These are phyloP conservation scores for Gallinago paraguaiae DNA, from an alignment of 2,113 vertebrate species.

Conservation along the genomic window DNA sequence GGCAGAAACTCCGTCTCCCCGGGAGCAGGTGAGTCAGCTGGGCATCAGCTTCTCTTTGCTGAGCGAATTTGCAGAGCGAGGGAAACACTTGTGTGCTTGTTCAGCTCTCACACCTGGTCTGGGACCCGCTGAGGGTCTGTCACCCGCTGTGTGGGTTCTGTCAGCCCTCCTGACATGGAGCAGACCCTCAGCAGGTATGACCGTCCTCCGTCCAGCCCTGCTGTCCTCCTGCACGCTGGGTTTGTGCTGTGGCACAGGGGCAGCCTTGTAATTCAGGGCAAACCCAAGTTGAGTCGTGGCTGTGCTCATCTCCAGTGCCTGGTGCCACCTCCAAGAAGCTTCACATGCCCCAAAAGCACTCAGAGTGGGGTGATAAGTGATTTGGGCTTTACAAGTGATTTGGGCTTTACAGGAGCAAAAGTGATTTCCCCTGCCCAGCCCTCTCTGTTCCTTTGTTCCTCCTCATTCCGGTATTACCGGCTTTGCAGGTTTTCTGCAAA, in stretches of 20 bases:
- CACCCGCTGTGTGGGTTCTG: background rate
- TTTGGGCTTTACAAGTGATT: background rate
- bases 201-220: background rate
- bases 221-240: rapidly evolving
- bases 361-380: background rate
- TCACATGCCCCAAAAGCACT: background rate
- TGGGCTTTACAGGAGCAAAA: background rate
- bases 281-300: background rate
- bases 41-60: background rate
- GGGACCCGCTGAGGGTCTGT: background rate
- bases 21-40: background rate
- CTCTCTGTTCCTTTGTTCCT: background rate
- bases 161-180: background rate
- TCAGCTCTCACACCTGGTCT: rapidly evolving
- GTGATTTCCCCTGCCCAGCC: background rate
- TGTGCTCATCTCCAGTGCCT: background rate
- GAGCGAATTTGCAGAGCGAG: background rate
- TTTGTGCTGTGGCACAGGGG: background rate
- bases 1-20: rapidly evolving
- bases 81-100: background rate
- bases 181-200: background rate
- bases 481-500: conserved; percentile 26
- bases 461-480: background rate
- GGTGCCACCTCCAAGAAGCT: background rate
- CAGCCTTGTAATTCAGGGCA: background rate